Evolutionary conservation across 2,888 invertebrate genomes (phyloP).

Genomic region (Limnephilus lunatus): DNA sequence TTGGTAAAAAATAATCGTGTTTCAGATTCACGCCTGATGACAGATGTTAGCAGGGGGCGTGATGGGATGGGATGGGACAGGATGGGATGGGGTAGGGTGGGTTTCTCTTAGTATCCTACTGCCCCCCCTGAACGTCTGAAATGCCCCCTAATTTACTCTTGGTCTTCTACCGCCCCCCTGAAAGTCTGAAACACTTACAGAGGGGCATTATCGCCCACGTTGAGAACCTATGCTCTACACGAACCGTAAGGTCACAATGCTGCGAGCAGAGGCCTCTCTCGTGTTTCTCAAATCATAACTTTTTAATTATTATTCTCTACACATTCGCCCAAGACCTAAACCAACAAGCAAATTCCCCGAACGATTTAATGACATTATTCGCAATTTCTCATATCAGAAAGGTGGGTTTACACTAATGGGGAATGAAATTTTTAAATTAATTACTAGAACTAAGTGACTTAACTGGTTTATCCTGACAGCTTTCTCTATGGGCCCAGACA

Average conservation of each 20-base stretch:
- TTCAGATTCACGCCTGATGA: no score
- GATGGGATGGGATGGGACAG: no score
- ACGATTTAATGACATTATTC: neutral
- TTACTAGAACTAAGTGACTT: neutral
- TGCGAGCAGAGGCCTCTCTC: neutral
- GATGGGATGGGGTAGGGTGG: no score
- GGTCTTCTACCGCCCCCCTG: no score
- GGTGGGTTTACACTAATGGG: neutral
- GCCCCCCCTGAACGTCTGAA: no score
- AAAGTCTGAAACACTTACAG: no score
- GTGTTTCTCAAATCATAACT: neutral
- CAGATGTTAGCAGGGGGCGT: no score
- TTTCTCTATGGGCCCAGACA: neutral
- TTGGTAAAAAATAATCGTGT: no score
- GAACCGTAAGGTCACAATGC: neutral
- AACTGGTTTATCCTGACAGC: neutral
- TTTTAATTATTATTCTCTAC: neutral
- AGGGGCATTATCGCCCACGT: no score
- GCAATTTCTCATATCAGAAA: neutral
- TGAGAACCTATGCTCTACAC: neutral
- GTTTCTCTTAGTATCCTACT: no score
- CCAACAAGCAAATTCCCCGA: neutral
- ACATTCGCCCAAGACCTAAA: neutral
- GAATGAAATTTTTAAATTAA: neutral
- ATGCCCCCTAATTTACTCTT: no score